Conservation (phyloP, 1,140 invertebrate genomes). For the Centruroides sculpturatus region DNA sequence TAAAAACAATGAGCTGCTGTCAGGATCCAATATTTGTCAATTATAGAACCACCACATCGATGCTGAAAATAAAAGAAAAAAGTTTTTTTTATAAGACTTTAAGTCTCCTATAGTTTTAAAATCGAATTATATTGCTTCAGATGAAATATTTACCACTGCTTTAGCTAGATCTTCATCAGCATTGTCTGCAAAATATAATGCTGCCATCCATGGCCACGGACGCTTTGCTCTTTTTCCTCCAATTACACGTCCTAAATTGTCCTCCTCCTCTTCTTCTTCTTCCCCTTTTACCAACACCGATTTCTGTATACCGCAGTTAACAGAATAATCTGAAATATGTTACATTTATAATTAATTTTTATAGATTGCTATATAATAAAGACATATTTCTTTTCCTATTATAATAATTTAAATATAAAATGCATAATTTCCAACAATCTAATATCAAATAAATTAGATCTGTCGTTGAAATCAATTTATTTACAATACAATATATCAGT, state of each 20-base stretch:
- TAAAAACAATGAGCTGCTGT: conserved; percentile 64
- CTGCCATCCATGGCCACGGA: conserved; percentile 16
- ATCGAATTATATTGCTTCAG: too few relatives aligned
- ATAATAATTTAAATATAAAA: background rate
- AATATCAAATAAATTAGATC: background rate
- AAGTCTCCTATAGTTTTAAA: too few relatives aligned
- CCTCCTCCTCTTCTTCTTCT: background rate
- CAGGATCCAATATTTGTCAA: conserved; percentile 7
- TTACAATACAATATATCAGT: too few relatives aligned
- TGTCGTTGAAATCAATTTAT: too few relatives aligned
- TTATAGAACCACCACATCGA: conserved; percentile 6
- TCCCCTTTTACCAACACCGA: background rate
- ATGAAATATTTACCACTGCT: background rate
- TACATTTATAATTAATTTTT: background rate
- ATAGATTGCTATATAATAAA: background rate
- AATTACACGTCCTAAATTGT: background rate
- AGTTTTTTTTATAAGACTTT: too few relatives aligned
- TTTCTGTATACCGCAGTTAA: conserved; percentile 1
- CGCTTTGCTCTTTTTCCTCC: background rate
- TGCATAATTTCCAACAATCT: background rate
- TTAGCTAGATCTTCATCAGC: background rate
- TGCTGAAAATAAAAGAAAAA: background rate
- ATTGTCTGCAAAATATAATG: conserved; percentile 2
- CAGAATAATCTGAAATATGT: conserved; percentile 7
- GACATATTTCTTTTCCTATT: background rate